phyloP scores from a whole-genome alignment of 2,888 invertebrate species.

The Pammene fasciana region DNA sequence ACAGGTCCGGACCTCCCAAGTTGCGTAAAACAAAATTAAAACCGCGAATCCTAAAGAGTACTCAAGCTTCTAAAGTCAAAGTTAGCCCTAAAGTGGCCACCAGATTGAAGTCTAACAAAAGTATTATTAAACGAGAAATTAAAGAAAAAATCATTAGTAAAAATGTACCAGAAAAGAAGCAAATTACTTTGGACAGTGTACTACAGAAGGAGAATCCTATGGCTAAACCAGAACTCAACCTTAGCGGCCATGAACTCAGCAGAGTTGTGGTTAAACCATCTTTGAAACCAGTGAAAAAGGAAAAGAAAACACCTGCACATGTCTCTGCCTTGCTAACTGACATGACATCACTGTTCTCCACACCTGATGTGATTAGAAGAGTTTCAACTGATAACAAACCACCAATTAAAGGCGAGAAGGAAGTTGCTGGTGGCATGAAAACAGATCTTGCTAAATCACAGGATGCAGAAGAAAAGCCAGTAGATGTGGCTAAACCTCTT shows the following conservation, averaged over 20 bases:
- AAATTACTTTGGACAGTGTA: slow-evolving; percentile 54
- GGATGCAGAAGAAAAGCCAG: slow-evolving; percentile 50
- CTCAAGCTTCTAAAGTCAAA: slow-evolving; percentile 54
- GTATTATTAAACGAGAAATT: slow-evolving; percentile 63
- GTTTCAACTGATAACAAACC: slow-evolving; percentile 82
- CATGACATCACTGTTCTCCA: slow-evolving; percentile 89
- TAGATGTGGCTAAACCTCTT: slow-evolving; percentile 45
- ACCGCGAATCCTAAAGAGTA: slow-evolving; percentile 70
- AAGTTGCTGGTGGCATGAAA: slow-evolving; percentile 59
- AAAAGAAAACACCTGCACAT: slow-evolving; percentile 85
- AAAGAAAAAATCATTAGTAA: slow-evolving; percentile 70
- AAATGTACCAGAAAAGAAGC: slow-evolving; percentile 60
- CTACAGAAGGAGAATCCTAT: slow-evolving; percentile 57
- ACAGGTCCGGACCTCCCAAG: slow-evolving; percentile 62
- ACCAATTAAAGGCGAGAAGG: slow-evolving; percentile 79
- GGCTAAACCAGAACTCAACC: slow-evolving; percentile 56
- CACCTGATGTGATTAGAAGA: slow-evolving; percentile 90
- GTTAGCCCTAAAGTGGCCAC: slow-evolving; percentile 64
- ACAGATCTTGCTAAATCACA: slow-evolving; percentile 44
- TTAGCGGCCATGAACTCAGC: slow-evolving; percentile 54
- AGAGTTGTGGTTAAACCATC: slow-evolving; percentile 76
- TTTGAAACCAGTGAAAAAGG: slow-evolving; percentile 70
- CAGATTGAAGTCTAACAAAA: slow-evolving; percentile 64
- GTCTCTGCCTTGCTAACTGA: slow-evolving; percentile 81
- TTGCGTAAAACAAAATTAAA: slow-evolving; percentile 67